Conservation (phyloP, 2,797 vertebrate species). For the Lophotriccus pileatus region DNA sequence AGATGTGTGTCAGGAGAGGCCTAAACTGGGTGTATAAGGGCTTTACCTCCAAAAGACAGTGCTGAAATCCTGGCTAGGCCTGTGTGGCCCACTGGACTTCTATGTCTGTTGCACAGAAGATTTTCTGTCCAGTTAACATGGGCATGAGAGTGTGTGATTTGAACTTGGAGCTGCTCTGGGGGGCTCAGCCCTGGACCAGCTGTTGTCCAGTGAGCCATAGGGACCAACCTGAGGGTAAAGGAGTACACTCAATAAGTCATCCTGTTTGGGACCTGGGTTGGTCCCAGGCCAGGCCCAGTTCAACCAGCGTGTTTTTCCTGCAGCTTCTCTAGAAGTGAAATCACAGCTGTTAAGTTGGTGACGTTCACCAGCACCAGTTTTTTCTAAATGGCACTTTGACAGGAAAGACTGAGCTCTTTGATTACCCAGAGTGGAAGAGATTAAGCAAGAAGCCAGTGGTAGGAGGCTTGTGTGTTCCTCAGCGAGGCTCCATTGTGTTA, state of each 20-base stretch:
- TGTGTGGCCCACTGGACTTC: not conserved
- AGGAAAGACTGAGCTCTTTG: not conserved
- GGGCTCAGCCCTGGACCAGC: not conserved
- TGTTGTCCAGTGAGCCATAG: accelerated
- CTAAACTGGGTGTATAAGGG: not conserved
- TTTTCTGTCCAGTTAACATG: not conserved
- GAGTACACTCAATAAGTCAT: not conserved
- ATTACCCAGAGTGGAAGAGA: not conserved
- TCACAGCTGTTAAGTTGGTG: not conserved
- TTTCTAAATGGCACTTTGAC: not conserved
- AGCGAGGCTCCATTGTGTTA: not conserved
- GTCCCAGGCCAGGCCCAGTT: not conserved
- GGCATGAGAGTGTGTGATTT: not conserved
- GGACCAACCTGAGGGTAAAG: not conserved
- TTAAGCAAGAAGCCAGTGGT: not conserved
- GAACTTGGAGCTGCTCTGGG: not conserved
- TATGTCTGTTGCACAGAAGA: not conserved
- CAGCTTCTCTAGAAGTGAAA: not conserved
- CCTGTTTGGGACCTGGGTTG: not conserved
- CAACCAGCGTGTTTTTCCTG: not conserved
- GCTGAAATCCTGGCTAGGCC: not conserved
- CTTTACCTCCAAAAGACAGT: not conserved
- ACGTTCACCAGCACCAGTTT: not conserved
- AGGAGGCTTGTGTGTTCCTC: not conserved
- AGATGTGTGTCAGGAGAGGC: not conserved